Base-by-base conservation (phyloP, 2,888 invertebrate genomes). In the Brachycybe producta region DNA sequence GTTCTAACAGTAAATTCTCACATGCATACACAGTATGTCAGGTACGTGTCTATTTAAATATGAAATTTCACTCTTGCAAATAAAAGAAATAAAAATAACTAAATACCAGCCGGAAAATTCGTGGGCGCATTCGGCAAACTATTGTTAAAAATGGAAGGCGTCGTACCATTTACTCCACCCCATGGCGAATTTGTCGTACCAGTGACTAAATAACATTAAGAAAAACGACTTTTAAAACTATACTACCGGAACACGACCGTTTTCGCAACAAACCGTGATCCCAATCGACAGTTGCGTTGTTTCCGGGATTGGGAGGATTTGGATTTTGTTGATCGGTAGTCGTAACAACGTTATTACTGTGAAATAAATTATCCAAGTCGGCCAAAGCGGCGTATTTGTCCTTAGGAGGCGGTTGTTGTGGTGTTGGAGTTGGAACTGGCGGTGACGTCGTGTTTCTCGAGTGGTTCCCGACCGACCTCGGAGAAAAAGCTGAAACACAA, bases 351-450 rank as follows among this genome's bases (percentile, higher is more conserved):
- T n/a, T 28, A 35, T 35, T 24, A 40, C 42, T 60, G 57, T 74
- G 74, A 70, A 77, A 76, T 54, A 75, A 63, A 42, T 71, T 74
- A 63, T 94, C 92, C 62, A 95, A 76, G 71, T 92, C 92, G 69
- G 92, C 90, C 53, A 95, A 75, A 45, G 94, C 92, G 57, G 94
- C 92, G 71, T 95, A 95, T 59, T 87, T 82, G 71, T 95, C 94
- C 72, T 83, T 85, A 63, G 77, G 56, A 35, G 55, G 54, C 8
- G 52, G 42, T 23, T 15, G 34, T 23, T 26, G 28, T 15, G 43
- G 19, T 5, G 40, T 19, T n/a, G 15, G 17, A 5, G 5, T 4
- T 11, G 27, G 15, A 8, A 15, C 8, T 28, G 39, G 48, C 11
- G 36, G 41, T 8, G 36, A 40, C 11, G 40, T 15, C n/a, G 48